Percentiles rank a stretch among this genome's conserved stretches.
Conservation (phyloP, 2,113 vertebrate genomes). For the Chionis minor region DNA sequence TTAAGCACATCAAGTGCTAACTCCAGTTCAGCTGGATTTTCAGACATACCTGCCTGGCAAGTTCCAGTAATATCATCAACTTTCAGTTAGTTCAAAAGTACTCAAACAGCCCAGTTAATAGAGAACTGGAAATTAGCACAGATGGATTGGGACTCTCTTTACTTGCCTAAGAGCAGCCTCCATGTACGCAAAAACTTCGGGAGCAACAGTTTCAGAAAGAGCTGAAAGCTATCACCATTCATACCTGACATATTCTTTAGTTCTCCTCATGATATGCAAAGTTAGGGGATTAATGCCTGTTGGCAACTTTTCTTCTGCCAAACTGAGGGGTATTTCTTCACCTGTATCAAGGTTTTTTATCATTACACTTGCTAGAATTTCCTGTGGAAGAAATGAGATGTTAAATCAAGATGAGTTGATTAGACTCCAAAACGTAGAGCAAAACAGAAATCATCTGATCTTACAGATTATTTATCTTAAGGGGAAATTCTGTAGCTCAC, state of each 20-base stretch:
- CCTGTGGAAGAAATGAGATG: conserved; percentile 72
- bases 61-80: neutral
- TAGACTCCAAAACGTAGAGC: neutral
- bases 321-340: conserved; percentile 96
- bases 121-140: neutral
- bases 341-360: conserved; percentile 99
- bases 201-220: neutral
- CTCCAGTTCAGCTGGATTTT: neutral
- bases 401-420: neutral
- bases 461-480: neutral
- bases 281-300: conserved; percentile 98
- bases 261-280: conserved; percentile 98
- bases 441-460: neutral
- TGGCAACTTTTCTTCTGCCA: conserved; percentile 96
- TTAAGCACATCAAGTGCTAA: neutral
- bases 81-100: neutral
- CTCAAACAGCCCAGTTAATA: neutral
- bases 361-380: conserved; percentile 99
- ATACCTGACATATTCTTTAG: conserved; percentile 97
- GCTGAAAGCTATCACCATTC: neutral
- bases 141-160: neutral
- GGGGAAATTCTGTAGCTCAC: neutral
- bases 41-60: neutral
- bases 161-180: neutral
- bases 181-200: neutral